A percentile compares a stretch with the other conserved stretches of the same genome.
phyloP scores from a whole-genome alignment of 2,888 invertebrate genomes.

The Troides aeacus region DNA sequence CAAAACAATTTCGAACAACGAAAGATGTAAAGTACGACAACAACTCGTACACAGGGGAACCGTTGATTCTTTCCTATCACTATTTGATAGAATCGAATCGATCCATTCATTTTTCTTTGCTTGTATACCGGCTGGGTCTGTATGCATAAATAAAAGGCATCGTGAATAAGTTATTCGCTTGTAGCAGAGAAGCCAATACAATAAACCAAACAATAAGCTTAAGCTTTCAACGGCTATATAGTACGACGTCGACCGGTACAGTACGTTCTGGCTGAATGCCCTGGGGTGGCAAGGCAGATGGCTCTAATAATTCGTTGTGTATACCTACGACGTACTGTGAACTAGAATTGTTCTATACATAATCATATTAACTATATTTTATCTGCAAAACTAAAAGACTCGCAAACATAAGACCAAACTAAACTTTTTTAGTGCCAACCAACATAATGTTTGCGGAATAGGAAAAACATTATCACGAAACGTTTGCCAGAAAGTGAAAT shows the following conservation, averaged over 20 bases:
- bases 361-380: not conserved
- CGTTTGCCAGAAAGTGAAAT: slow-evolving; percentile 29
- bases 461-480: slow-evolving; percentile 26
- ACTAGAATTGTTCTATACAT: slow-evolving; percentile 6
- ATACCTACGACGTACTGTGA: slow-evolving; percentile 13
- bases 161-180: slow-evolving; percentile 32
- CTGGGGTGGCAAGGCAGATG: slow-evolving; percentile 20
- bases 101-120: slow-evolving; percentile 25
- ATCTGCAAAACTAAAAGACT: slow-evolving; percentile 8
- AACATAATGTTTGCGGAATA: slow-evolving; percentile 26
- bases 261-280: slow-evolving; percentile 28
- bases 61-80: slow-evolving; percentile 27
- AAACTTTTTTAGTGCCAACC: slow-evolving; percentile 23
- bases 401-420: slow-evolving; percentile 10
- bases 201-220: slow-evolving; percentile 39
- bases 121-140: slow-evolving; percentile 15
- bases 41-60: slow-evolving; percentile 21
- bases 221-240: slow-evolving; percentile 32
- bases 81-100: slow-evolving; percentile 29
- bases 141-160: slow-evolving; percentile 24
- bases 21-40: slow-evolving; percentile 24
- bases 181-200: slow-evolving; percentile 31
- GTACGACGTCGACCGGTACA: slow-evolving; percentile 12
- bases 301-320: slow-evolving; percentile 26
- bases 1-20: slow-evolving; percentile 12